Conservation (phyloP, 1,140 invertebrate genomes). For the Caenorhabditis elegans region WBcel235 BX284606.5:12975501-12976000, state of each 20-base stretch:
- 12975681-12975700: too few species aligned
- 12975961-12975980: too few species aligned
- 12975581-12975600: conserved; percentile 1
- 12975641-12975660: background rate
- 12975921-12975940: too few species aligned
- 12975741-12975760: background rate
- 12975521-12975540: background rate
- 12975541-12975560: background rate
- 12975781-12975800: background rate
- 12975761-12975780: conserved; percentile 32
- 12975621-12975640: background rate
- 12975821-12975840: background rate
- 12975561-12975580: background rate
- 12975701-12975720: background rate
- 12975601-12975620: conserved; percentile 12
- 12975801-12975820: background rate
- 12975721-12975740: background rate
- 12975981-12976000: too few species aligned
- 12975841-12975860: background rate
- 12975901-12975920: too few species aligned
- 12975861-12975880: too few species aligned
- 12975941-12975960: too few species aligned
- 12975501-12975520: background rate
- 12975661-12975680: too few species aligned
- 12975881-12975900: too few species aligned